A percentile compares a stretch with the other conserved stretches of the same genome.
Evolutionary conservation across 2,113 vertebrate genomes (phyloP).

Genomic region (Onychostoma macrolepis): DNA sequence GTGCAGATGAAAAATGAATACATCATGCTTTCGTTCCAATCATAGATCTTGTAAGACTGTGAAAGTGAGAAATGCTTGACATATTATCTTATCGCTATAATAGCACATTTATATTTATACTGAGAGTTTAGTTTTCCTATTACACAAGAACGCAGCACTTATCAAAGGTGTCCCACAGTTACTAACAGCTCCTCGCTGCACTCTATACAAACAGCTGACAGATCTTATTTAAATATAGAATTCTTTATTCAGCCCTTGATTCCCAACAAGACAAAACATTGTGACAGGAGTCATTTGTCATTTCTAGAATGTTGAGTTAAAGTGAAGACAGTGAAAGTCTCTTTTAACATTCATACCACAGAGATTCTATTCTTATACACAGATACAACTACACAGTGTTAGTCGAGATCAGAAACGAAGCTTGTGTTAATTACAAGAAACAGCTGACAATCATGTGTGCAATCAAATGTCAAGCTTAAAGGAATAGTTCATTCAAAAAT

Average conservation of each 20-base stretch:
- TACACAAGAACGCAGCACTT: not conserved
- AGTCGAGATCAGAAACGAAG: constrained; percentile 34
- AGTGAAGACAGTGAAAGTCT: constrained; percentile 54
- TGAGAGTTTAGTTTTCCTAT: not conserved
- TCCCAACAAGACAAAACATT: constrained; percentile 37
- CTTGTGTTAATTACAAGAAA: constrained; percentile 30
- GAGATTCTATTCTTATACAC: constrained; percentile 10
- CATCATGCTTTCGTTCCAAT: not conserved
- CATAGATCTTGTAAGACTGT: not conserved
- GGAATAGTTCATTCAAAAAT: too few species aligned
- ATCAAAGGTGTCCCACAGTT: not conserved
- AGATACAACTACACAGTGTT: constrained; percentile 34
- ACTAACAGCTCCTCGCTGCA: too few species aligned
- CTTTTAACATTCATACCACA: constrained; percentile 39
- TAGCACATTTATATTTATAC: not conserved
- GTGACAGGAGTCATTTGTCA: constrained; percentile 31
- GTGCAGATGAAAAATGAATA: not conserved
- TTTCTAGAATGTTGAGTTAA: constrained; percentile 40
- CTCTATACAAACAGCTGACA: not conserved
- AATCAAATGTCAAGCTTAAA: not conserved
- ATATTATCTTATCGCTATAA: not conserved
- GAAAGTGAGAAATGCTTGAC: not conserved
- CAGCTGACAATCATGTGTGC: not conserved
- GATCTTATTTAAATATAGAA: constrained; percentile 24
- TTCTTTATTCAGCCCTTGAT: constrained; percentile 53